Base-by-base conservation (phyloP, 1,140 invertebrate species). In the Psilanteris sp. region DNA sequence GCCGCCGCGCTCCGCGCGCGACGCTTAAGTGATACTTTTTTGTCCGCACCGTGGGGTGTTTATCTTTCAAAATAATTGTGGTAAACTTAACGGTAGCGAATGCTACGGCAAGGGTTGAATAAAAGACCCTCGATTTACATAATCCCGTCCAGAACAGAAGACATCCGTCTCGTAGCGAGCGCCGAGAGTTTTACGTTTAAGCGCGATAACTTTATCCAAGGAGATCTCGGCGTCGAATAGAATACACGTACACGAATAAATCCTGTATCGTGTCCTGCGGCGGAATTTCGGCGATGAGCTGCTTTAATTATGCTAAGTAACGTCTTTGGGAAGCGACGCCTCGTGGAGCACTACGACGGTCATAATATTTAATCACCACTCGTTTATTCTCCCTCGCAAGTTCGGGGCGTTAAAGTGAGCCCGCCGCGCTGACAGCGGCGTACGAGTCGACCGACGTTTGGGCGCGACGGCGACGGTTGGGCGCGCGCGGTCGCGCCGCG, bases 361-460 rank as follows among this genome's bases (percentile, higher is more conserved):
- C 86, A 88, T 88, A 88, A 88, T 88, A 88, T 88, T 87, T 87
- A 88, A 88, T 88, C 86, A 86, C 85, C 79, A 84, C 79, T 84
- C 85, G 82, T 86, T 86, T 82, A 83, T 82, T 85, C 78, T 74
- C 72, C 77, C 80, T 54, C 46, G 50, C n/a, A 80, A 81, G 39
- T 78, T 76, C 59, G 54, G 41, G 16, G 32, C 29, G 43, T 55
- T 44, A 54, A 66, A 71, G 52, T 48, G 52, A 55, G 36, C 59
- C 41, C 46, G 57, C 37, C 48, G 13, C 20, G 32, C 13, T 11
- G 46, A 52, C 37, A 32, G 29, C 52, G 26, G 75, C 29, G 54
- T 77, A 82, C 80, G 43, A 82, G 36, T 77, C 59, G 76, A 66
- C 77, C 71, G 34, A 50, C 16, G 20, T 59, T 37, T 27, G n/a